Evolutionary conservation across 2,797 vertebrate species (phyloP).

Genomic region (Eutrigla gurnardus): DNA sequence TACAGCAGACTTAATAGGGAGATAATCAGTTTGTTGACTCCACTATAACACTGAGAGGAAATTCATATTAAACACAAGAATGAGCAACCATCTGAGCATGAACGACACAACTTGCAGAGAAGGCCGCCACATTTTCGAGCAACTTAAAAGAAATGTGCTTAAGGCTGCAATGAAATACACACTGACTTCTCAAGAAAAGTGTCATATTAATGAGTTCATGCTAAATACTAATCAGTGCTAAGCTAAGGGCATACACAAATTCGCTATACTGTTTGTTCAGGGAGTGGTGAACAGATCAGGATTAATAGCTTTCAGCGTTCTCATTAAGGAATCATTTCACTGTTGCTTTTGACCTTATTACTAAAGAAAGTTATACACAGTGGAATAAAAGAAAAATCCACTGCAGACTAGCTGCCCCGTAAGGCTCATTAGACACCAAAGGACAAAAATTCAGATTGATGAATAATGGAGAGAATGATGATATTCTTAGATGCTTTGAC

Average conservation of each 20-base stretch:
- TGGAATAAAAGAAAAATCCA: neutral
- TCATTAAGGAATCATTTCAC: constrained; percentile 27
- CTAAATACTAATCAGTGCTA: constrained; percentile 31
- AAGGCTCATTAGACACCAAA: constrained; percentile 1
- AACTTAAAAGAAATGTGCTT: constrained; percentile 34
- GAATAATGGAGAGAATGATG: neutral
- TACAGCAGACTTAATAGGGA: constrained; percentile 28
- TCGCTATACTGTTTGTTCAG: neutral
- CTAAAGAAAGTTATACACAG: constrained; percentile 6
- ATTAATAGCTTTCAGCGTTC: constrained; percentile 8
- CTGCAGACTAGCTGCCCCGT: neutral
- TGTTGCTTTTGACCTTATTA: constrained; percentile 31
- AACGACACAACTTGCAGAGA: constrained; percentile 38
- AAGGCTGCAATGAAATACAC: neutral
- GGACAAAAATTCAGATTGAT: neutral
- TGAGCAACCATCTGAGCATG: constrained; percentile 52
- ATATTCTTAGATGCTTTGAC: constrained; percentile 1
- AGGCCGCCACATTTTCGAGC: constrained; percentile 6
- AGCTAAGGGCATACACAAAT: constrained; percentile 1
- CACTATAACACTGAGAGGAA: constrained; percentile 36
- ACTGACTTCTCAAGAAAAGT: neutral
- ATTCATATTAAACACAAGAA: constrained; percentile 50
- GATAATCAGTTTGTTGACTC: constrained; percentile 58
- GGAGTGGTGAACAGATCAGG: constrained; percentile 6
- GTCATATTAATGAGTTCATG: neutral